These are phyloP conservation scores for Centropristis striata DNA, from an alignment of 2,113 vertebrate genomes.

Conservation along the genomic window DNA sequence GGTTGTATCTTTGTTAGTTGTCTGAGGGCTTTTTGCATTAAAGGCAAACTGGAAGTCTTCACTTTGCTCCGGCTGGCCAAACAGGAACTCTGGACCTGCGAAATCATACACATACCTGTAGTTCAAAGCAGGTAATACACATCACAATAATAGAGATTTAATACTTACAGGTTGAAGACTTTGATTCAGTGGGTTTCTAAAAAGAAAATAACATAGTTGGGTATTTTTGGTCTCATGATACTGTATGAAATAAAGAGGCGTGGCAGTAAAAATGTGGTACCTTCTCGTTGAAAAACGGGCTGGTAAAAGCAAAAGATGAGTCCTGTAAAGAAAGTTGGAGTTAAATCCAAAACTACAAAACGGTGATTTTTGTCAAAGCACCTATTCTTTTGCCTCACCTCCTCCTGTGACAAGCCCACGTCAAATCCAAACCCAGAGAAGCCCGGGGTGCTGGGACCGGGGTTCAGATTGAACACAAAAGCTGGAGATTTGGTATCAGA, in stretches of 20 bases:
- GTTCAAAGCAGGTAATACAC: background rate
- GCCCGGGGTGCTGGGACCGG: slow-evolving; percentile 69
- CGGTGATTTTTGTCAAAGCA: background rate
- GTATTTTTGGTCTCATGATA: slow-evolving; percentile 1
- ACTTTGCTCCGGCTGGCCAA: slow-evolving; percentile 74
- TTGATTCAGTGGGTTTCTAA: slow-evolving; percentile 77
- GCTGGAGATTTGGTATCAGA: slow-evolving; percentile 77
- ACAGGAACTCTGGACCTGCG: slow-evolving; percentile 78
- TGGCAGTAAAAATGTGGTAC: slow-evolving; percentile 52
- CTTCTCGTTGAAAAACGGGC: slow-evolving; percentile 81
- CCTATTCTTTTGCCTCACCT: slow-evolving; percentile 68
- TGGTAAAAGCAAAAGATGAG: slow-evolving; percentile 76
- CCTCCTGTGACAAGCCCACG: slow-evolving; percentile 58
- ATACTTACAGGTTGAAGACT: slow-evolving; percentile 73
- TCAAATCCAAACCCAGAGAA: slow-evolving; percentile 82
- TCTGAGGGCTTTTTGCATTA: slow-evolving; percentile 60
- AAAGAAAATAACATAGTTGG: slow-evolving; percentile 26
- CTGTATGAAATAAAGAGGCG: background rate
- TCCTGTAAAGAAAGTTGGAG: slow-evolving; percentile 75
- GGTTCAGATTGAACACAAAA: slow-evolving; percentile 78
- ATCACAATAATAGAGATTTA: background rate
- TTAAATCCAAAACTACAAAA: slow-evolving; percentile 20
- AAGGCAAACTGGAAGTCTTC: slow-evolving; percentile 83
- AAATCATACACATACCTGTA: slow-evolving; percentile 13
- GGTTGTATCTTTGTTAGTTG: slow-evolving; percentile 48